Base-by-base conservation (phyloP, 2,113 vertebrate genomes). In the Corythornis madagascariensis region DNA sequence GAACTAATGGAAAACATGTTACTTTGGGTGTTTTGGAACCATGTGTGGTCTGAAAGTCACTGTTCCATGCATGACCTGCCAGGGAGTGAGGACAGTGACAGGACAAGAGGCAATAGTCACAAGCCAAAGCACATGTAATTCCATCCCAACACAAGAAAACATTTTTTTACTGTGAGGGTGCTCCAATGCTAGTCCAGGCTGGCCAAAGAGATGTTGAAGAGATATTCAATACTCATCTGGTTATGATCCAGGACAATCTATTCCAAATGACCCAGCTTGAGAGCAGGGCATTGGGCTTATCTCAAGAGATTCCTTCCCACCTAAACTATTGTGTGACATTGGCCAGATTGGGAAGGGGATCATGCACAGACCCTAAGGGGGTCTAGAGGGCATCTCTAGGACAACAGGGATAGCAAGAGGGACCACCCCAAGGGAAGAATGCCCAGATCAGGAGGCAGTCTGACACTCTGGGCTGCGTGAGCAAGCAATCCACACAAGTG, bases 291-390 rank as follows among this genome's bases (percentile, higher is more conserved):
- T 6, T 40, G 48, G 53, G 63, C 11, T 35, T 29, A 48, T 13
- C 67, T 45, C 20, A 10, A 29, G 24, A 76, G n/a, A 43, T 33
- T 45, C 24, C 40, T 47, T 79, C 21, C 56, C 65, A 77, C 52
- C 47, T 16, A 4, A 86, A 48, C 8, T 2, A 14, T 12, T 40
- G 72, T 29, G 40, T 79, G 72, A 79, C 47, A 33, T 13, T 0
- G 0, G n/a, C 17, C 20, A 56, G 22, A 50, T 0, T 0, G 8
- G 42, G 64, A 83, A 83, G 8, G 7, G 29, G 52, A 78, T 52
- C 22, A 20, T 3, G 8, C 5, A 73, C 0, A 2, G 31, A 38
- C 52, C 85, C 55, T 26, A 8, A 13, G 6, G 7, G 13, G 11
- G 7, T 67, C 61, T 38, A 43, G 31, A 86, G 25, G 64, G 10